Percentiles rank a stretch among this genome's conserved stretches.
These are phyloP conservation scores for Thunnus maccoyii DNA, from an alignment of 2,113 vertebrate species.

Conservation along the genomic window DNA sequence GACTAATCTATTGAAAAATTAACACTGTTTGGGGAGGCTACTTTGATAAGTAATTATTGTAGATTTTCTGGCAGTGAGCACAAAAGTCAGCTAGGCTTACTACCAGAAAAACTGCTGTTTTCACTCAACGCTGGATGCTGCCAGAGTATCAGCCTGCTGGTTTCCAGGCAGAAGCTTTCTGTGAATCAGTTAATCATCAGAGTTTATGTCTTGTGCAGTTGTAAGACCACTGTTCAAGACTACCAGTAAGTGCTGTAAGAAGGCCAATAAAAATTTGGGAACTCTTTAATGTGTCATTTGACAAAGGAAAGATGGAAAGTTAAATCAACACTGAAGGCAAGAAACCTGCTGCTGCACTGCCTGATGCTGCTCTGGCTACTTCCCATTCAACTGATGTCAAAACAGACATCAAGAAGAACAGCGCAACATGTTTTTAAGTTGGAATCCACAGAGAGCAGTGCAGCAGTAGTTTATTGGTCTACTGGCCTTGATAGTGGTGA, in stretches of 20 bases:
- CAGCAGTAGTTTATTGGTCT: neutral
- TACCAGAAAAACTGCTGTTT: slow-evolving; percentile 47
- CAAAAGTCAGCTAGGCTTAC: slow-evolving; percentile 45
- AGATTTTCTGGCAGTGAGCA: slow-evolving; percentile 31
- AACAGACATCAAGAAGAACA: neutral
- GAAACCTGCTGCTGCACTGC: slow-evolving; percentile 4
- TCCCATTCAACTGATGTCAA: slow-evolving; percentile 1
- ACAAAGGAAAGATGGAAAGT: slow-evolving; percentile 27
- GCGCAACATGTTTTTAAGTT: neutral
- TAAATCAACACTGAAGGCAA: slow-evolving; percentile 28
- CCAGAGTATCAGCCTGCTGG: slow-evolving; percentile 37
- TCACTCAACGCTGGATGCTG: slow-evolving; percentile 51
- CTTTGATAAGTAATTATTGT: slow-evolving; percentile 12
- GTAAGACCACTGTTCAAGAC: neutral
- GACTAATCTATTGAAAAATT: slow-evolving; percentile 14
- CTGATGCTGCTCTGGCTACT: slow-evolving; percentile 11
- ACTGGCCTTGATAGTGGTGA: neutral
- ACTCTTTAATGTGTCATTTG: neutral
- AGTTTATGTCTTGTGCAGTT: slow-evolving; percentile 21
- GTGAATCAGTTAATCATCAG: slow-evolving; percentile 67
- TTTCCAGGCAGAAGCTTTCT: slow-evolving; percentile 65
- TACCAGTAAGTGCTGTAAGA: neutral
- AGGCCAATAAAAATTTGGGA: slow-evolving; percentile 7
- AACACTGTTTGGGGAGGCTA: neutral
- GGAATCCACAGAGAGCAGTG: slow-evolving; percentile 17